Base-by-base conservation (phyloP, 2,113 vertebrate genomes). In the Equus quagga region DNA sequence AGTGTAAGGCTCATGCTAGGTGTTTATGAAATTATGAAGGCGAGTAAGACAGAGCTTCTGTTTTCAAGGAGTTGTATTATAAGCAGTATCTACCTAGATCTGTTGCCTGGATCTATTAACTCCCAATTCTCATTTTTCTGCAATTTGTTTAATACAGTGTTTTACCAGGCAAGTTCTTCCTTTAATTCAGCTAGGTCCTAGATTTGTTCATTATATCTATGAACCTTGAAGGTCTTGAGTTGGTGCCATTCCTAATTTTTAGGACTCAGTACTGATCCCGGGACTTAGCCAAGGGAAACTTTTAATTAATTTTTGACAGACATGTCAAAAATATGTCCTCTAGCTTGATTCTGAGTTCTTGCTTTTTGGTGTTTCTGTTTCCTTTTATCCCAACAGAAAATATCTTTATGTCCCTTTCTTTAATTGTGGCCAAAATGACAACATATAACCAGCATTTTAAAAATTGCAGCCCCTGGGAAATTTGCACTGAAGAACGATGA, bases 251-350 rank as follows among this genome's bases (percentile, higher is more conserved):
- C 15, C 60, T 88, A 67, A 87, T 21, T 83, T 95, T 97, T 76
- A 89, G 69, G 64, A 92, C 41, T 94, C 88, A 75, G 3, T 83
- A 79, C 2, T n/a, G 88, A 94, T 89, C 21, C 51, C 80, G 73
- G 62, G 51, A 89, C 18, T 96, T 65, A 92, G 83, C 36, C 79
- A 95, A 70, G 62, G 70, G 31, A 94, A 75, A 87, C 23, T 62
- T 79, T 79, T 24, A 93, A 87, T 89, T 93, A 83, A 65, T 58
- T 92, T 96, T 89, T 95, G 69, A 95, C 58, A 87, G 18, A 80
- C 8, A 18, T 49, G 15, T 89, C 92, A 89, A 93, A 89, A 97
- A 67, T 28, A 86, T 24, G 26, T 62, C 70, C 54, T 70, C 28
- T 56, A 73, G 58, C 54, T 83, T 87, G 44, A 23, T 90, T 95